These are phyloP conservation scores for Acrocephalus kingi DNA, from an alignment of 2,113 vertebrate genomes.

Conservation along the genomic window DNA sequence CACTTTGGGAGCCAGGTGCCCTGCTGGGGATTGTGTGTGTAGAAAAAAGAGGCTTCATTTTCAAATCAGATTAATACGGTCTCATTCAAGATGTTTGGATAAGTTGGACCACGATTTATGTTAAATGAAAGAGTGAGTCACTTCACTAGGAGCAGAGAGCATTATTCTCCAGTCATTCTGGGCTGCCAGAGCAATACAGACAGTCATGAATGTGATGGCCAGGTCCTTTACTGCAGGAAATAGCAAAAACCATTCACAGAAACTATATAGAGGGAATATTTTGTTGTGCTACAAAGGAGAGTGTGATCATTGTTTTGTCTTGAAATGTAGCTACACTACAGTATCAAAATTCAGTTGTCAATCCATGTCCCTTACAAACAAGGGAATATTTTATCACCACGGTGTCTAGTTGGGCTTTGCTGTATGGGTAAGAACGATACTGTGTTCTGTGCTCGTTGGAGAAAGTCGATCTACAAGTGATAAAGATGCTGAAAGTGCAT, in stretches of 20 bases:
- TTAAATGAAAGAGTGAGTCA: background rate
- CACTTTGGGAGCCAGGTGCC: background rate
- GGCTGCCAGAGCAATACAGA: background rate
- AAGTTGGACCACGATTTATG: background rate
- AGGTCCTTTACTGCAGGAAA: background rate
- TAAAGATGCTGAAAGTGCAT: background rate
- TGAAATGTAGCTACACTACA: background rate
- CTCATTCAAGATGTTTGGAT: background rate
- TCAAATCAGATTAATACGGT: background rate
- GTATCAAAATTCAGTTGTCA: background rate
- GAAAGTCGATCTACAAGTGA: background rate
- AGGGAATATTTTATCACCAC: background rate
- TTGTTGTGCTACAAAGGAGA: background rate
- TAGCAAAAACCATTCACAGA: background rate
- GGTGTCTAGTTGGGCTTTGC: background rate
- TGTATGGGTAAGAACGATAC: fast-evolving
- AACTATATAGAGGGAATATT: background rate
- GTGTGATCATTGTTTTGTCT: background rate
- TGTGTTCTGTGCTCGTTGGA: background rate
- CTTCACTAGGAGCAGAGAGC: background rate
- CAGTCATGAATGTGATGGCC: background rate
- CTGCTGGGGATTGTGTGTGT: background rate
- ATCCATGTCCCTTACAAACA: background rate
- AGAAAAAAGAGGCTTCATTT: background rate
- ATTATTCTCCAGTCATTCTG: background rate